Evolutionary conservation across 2,888 invertebrate species (phyloP).

Genomic region (Drosophila leonis): DNA sequence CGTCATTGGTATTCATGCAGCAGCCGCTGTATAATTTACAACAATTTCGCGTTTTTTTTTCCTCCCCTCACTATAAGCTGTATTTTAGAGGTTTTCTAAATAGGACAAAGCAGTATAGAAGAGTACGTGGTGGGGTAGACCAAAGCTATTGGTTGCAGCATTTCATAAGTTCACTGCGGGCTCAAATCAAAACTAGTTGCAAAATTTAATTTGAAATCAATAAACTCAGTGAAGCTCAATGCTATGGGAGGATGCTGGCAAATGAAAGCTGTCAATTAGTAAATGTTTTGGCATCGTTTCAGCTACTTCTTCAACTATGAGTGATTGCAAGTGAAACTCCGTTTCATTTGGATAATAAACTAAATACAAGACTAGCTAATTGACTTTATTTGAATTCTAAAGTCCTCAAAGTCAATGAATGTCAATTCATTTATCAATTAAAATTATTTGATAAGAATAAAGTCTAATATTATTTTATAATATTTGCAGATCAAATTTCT

Average conservation of each 20-base stretch:
- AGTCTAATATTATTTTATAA: neutral
- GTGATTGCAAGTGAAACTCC: neutral
- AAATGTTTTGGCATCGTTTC: neutral
- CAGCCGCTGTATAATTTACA: slow-evolving; percentile 76
- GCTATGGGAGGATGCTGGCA: neutral
- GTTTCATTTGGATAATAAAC: neutral
- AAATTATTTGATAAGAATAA: neutral
- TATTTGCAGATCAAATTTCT: neutral
- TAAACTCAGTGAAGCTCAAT: neutral
- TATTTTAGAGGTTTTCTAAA: slow-evolving; percentile 7
- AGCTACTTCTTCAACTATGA: neutral
- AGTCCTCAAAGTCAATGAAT: neutral
- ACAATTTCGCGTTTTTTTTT: slow-evolving; percentile 46
- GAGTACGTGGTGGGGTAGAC: neutral
- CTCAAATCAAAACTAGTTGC: neutral
- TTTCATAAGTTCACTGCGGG: slow-evolving; percentile 39
- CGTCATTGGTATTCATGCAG: slow-evolving; percentile 68
- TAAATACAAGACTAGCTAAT: neutral
- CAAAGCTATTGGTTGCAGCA: slow-evolving; percentile 25
- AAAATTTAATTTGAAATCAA: slow-evolving; percentile 14
- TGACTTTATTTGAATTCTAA: too few relatives aligned
- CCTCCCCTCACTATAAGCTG: neutral
- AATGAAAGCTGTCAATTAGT: neutral
- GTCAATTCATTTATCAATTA: neutral
- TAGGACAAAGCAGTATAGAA: neutral